Percentiles rank a stretch among this genome's conserved stretches.
phyloP scores from a whole-genome alignment of 2,888 invertebrate species.

The Lymantria dispar region DNA sequence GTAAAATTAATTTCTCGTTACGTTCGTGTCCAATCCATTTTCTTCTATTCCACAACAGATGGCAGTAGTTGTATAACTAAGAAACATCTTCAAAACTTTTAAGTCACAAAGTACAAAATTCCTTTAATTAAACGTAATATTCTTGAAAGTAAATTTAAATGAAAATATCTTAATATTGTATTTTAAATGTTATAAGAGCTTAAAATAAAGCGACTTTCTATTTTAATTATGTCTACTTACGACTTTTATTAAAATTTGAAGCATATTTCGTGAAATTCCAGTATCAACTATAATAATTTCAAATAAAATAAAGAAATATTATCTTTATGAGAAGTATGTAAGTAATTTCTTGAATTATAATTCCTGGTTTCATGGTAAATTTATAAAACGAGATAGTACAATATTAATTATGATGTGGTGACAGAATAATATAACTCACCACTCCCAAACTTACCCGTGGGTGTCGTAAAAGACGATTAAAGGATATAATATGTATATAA shows the following conservation, averaged over 20 bases:
- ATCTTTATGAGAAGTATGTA: no score
- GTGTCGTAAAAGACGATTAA: no score
- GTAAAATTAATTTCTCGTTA: no score
- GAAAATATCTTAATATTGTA: background rate
- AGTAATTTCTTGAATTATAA: no score
- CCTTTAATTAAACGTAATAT: background rate
- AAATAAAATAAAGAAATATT: no score
- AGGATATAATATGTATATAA: no score
- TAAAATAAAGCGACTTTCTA: background rate
- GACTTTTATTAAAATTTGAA: background rate
- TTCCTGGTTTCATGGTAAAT: no score
- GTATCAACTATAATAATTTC: background rate
- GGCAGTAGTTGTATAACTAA: conserved; percentile 42
- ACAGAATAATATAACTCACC: no score
- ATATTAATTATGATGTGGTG: no score
- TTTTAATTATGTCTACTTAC: background rate
- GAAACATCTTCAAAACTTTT: background rate
- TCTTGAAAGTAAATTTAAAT: background rate
- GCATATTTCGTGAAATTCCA: background rate
- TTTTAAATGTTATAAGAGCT: background rate
- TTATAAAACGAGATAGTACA: no score
- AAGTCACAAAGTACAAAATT: background rate
- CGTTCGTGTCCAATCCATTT: background rate
- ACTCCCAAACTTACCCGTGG: no score
- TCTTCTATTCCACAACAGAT: conserved; percentile 60